Base-by-base conservation (phyloP, 1,140 invertebrate genomes). In the Plutomurus gul region DNA sequence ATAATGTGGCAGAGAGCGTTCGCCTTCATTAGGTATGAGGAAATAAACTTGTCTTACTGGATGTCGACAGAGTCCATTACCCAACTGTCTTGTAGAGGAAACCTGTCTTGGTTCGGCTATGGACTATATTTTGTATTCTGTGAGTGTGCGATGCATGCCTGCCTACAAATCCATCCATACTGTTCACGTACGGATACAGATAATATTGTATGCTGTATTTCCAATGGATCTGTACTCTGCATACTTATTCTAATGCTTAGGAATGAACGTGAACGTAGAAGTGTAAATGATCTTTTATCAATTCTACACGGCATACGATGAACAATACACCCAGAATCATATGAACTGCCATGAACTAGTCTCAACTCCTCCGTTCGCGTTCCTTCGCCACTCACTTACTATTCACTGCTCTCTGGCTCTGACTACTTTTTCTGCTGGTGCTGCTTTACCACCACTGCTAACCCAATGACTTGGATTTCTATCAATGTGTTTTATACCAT, bases 21-120 rank as follows among this genome's bases (percentile, higher is more conserved):
- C 36, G 40, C 13, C 70, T 72, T 72, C 70, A 72, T 72, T 72
- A 72, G 70, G 36, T 39, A 72, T 72, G 70, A 72, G 70, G 70
- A 72, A 72, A 72, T 72, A 72, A 72, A 72, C 70, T 72, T 72
- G 70, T 72, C 36, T 72, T 72, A 72, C 70, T 39, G 70, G 70
- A 72, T 72, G 70, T 72, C 39, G 70, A 72, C 36, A 72, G 36
- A 40, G 36, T 72, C 18, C 70, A 72, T 72, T 72, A 72, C 70
- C 39, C 70, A 72, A 72, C 70, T 40, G 40, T n/a, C 70, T 65
- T 20, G 25, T 40, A 39, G 70, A 37, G 70, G 70, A 72, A 72
- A 65, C 56, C 56, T 65, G 56, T 65, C 56, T 65, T 65, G 25
- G 25, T 16, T n/a, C n/a, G n/a, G n/a, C n/a, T n/a, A n/a, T n/a